These are phyloP conservation scores for Thaleichthys pacificus DNA, from an alignment of 2,797 vertebrate species.

Conservation along the genomic window DNA sequence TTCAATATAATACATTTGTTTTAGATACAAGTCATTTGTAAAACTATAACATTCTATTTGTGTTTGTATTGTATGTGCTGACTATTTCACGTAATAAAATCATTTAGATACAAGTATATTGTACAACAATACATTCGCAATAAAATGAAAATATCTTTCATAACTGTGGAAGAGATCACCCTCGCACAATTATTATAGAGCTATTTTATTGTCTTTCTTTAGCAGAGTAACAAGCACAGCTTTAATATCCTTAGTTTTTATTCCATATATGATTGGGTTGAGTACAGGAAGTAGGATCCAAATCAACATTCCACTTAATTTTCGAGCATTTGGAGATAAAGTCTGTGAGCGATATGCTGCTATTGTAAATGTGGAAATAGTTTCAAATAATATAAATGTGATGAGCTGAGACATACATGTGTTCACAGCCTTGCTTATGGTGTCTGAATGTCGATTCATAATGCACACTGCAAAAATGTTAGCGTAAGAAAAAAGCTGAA, in stretches of 20 bases:
- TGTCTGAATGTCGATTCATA: conserved; percentile 54
- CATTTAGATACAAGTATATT: too few relatives aligned
- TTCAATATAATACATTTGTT: too few relatives aligned
- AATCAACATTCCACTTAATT: background rate
- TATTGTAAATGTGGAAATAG: background rate
- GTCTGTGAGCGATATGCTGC: background rate
- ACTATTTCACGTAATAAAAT: too few relatives aligned
- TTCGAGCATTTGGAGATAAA: background rate
- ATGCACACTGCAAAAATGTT: conserved; percentile 18
- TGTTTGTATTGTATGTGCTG: too few relatives aligned
- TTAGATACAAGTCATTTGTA: too few relatives aligned
- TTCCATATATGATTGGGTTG: conserved; percentile 72
- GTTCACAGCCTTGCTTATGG: background rate
- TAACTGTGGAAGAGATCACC: too few relatives aligned
- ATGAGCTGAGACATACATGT: background rate
- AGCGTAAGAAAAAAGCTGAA: background rate
- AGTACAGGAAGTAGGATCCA: conserved; percentile 57
- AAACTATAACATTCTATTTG: too few relatives aligned
- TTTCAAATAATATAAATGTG: background rate
- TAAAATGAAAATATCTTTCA: background rate
- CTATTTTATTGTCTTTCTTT: conserved; percentile 23
- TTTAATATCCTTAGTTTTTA: conserved; percentile 50
- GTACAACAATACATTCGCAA: too few relatives aligned
- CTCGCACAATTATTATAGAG: background rate
- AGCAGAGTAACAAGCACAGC: conserved; percentile 5